Evolutionary conservation across 2,113 vertebrate species (phyloP).

Genomic region (Phocoena phocoena): DNA sequence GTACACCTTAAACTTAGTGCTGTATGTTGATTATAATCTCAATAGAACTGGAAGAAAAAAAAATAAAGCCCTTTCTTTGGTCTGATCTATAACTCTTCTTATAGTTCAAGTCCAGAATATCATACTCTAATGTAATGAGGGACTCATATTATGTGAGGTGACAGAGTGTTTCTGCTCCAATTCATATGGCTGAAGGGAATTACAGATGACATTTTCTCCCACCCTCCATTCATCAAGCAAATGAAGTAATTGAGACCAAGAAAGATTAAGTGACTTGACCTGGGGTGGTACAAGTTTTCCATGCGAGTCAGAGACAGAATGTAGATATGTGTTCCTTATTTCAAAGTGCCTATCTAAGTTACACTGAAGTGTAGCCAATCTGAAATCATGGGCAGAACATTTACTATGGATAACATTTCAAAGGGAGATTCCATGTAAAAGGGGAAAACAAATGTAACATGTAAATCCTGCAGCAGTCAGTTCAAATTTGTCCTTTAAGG

Average conservation of each 20-base stretch:
- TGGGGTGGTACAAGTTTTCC: background rate
- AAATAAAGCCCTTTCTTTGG: background rate
- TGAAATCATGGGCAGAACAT: background rate
- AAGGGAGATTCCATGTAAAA: background rate
- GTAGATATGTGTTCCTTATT: background rate
- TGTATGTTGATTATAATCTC: background rate
- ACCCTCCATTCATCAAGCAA: background rate
- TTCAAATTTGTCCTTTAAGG: background rate
- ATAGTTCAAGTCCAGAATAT: background rate
- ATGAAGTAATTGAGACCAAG: background rate
- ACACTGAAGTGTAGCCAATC: background rate
- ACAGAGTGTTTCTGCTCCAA: background rate
- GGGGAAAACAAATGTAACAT: background rate
- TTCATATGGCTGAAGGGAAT: background rate
- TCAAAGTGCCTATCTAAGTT: background rate
- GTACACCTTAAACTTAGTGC: background rate
- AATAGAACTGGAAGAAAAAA: background rate
- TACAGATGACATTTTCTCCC: background rate
- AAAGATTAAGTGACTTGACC: background rate
- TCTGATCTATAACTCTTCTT: background rate
- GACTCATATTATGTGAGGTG: background rate
- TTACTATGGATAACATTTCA: background rate
- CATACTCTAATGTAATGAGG: background rate
- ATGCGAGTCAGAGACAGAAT: background rate
- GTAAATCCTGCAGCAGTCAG: background rate